Evolutionary conservation across 2,888 invertebrate genomes (phyloP), one percentile per base, ranked within the genome.

Genomic region (Cryptophagus acutangulus): DNA sequence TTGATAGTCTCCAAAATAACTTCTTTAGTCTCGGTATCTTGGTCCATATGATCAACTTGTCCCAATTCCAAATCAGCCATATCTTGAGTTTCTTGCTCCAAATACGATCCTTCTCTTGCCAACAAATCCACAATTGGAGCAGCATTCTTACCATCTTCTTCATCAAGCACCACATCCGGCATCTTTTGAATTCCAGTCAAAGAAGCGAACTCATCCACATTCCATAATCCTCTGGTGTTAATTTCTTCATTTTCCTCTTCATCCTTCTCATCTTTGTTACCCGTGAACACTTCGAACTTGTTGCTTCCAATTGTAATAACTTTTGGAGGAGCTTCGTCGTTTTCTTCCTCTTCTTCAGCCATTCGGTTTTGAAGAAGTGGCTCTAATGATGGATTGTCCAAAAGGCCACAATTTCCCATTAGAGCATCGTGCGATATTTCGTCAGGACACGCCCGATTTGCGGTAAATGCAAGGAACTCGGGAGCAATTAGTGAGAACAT

Each of bases 21-120:
- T n/a, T n/a, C n/a, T n/a, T n/a, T n/a, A n/a, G n/a, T n/a, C n/a
- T n/a, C n/a, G n/a, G n/a, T n/a, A n/a, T n/a, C n/a, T n/a, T n/a
- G n/a, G n/a, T n/a, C n/a, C n/a, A n/a, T n/a, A n/a, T n/a, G n/a
- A n/a, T n/a, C n/a, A n/a, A n/a, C 35, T 18, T 49, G 49, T n/a
- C 40, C 41, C 6, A 51, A 28, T 38, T 48, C 49, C 10, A 28
- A 33, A 13, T 43, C 34, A 10, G 28, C 14, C 6, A 51, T 43
- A 35, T 48, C 48, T 17, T 37, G 25, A 1, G 41, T 30, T 43
- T 57, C 50, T 20, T 43, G 44, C 10, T 45, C 47, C 33, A 55
- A 29, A 40, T 49, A 45, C 10, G 48, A 43, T 26, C 40, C 30
- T 42, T 54, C 55, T 33, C 38, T 18, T 31, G 39, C 43, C 28